Conservation (phyloP, 2,888 invertebrate species). For the Elegia similella region DNA sequence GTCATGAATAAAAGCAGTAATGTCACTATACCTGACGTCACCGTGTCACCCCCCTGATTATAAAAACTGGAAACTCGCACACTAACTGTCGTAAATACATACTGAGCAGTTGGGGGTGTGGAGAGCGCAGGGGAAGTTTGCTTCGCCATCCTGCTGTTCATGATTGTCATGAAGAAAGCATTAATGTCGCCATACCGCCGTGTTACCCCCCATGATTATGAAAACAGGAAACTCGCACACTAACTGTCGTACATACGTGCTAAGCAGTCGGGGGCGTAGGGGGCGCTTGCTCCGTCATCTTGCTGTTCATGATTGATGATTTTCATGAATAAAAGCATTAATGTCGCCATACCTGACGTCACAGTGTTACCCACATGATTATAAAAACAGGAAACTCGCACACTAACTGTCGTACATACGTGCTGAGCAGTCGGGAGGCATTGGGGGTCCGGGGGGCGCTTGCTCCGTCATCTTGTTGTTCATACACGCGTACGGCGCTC, state of each 20-base stretch:
- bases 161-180: constrained; percentile 16
- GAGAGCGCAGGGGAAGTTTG: constrained; percentile 41
- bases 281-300: constrained; percentile 43
- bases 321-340: too few species aligned
- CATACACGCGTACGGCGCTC: constrained; percentile 50
- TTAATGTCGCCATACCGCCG: too few species aligned
- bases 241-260: constrained; percentile 51
- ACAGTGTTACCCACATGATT: too few species aligned
- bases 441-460: constrained; percentile 53
- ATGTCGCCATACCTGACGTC: too few species aligned
- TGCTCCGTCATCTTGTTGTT: constrained; percentile 41
- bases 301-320: constrained; percentile 15
- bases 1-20: too few species aligned
- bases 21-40: too few species aligned
- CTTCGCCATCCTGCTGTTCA: constrained; percentile 41
- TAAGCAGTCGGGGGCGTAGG: constrained; percentile 61
- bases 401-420: constrained; percentile 42
- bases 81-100: constrained; percentile 43
- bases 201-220: not conserved
- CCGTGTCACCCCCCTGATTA: too few species aligned
- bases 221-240: not conserved
- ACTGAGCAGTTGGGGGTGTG: constrained; percentile 66
- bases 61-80: not conserved
- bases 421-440: constrained; percentile 63
- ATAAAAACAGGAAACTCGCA: not conserved